Base-by-base conservation (phyloP, 2,888 invertebrate species). In the Lasius platythorax region DNA sequence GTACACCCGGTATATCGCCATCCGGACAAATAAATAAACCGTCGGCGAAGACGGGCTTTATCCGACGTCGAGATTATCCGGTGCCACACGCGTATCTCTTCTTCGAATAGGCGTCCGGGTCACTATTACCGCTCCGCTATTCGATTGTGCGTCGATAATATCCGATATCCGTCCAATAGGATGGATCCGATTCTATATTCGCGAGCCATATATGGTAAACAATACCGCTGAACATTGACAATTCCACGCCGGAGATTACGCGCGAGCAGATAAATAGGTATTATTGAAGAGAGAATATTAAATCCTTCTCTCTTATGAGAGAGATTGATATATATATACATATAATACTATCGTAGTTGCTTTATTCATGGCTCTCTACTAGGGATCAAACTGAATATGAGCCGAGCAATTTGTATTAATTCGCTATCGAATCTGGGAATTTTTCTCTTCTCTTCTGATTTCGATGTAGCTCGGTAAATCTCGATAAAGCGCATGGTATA, bases 71-170 rank as follows among this genome's bases (percentile, higher is more conserved):
- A 37, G 40, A n/a, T 76, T 87, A 87, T 78, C 37, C 53, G 53
- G 28, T 75, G 37, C 66, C 37, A 68, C 6, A 23, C 75, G 61
- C 46, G 56, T 64, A 23, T 86, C 75, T 68, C 33, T 53, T 64
- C 79, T 72, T 79, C 28, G 58, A 43, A 79, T 70, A 40, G 33
- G 37, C 46, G 23, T 66, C 5, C 63, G 37, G 50, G 63, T 37
- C 81, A 53, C 84, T 46, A 85, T 82, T 85, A 89, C 85, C 82
- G 74, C 70, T 79, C 64, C 46, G 68, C 82, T 74, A 40, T 84
- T 81, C 61, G 85, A 70, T 81, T 61, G 50, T 28, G 66, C 43
- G 53, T 85, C 74, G 85, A 85, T 85, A 88, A 84, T 83, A 40
- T 64, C 28, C 79, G 83, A 75, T 75, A 81, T 87, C 83, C n/a